Conservation (phyloP, 2,797 vertebrate genomes). For the Pteropus rufus region DNA sequence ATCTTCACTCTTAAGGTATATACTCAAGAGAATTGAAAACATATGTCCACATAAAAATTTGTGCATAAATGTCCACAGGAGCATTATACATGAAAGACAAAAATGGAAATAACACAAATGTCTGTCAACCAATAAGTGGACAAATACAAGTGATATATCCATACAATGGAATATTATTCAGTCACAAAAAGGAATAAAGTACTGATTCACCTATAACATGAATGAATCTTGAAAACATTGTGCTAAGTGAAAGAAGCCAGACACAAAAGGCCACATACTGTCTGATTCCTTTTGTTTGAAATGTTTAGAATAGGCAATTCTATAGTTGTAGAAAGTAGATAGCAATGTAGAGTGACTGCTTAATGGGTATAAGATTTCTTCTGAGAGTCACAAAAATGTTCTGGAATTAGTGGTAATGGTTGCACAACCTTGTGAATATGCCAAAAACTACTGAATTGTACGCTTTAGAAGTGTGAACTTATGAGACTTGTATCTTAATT, state of each 20-base stretch:
- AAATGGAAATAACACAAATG: not conserved
- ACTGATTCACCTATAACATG: not conserved
- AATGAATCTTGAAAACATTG: not conserved
- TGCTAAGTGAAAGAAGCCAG: not conserved
- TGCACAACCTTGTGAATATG: not conserved
- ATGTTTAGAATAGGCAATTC: not conserved
- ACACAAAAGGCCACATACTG: not conserved
- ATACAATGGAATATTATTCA: not conserved
- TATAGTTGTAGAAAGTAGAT: not conserved
- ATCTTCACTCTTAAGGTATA: not conserved
- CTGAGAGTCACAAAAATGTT: not conserved
- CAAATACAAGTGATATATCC: not conserved
- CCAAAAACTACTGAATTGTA: not conserved
- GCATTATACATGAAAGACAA: not conserved
- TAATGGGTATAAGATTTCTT: not conserved
- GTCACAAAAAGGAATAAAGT: not conserved
- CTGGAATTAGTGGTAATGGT: not conserved
- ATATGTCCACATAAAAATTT: not conserved
- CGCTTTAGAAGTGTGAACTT: not conserved
- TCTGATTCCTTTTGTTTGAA: not conserved
- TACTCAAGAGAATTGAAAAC: not conserved
- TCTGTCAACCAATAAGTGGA: not conserved
- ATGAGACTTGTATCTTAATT: not conserved
- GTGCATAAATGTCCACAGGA: not conserved
- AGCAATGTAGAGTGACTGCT: not conserved